Conservation (phyloP, 2,797 vertebrate genomes). For the Poeciliopsis infans region DNA sequence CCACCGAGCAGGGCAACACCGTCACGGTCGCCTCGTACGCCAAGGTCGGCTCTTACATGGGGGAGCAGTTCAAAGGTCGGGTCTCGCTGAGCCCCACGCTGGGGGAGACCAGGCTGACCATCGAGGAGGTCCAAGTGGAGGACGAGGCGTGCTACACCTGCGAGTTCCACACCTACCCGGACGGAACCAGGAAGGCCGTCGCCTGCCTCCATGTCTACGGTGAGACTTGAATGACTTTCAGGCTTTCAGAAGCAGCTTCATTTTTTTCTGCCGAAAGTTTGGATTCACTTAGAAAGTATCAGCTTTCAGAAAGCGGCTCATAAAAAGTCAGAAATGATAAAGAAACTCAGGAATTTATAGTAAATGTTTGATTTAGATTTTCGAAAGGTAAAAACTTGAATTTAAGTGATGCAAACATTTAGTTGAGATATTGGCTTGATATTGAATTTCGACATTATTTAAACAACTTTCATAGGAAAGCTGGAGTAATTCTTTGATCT, state of each 20-base stretch:
- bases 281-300: background rate
- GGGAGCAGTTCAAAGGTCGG: conserved; percentile 50
- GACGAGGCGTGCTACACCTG: conserved; percentile 85
- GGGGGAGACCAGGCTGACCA: conserved; percentile 65
- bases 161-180: conserved; percentile 79
- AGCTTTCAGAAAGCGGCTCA: background rate
- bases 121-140: conserved; percentile 65
- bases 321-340: background rate
- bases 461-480: background rate
- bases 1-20: conserved; percentile 73
- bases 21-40: conserved; percentile 65
- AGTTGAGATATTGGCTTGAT: background rate
- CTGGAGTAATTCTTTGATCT: no score
- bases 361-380: background rate
- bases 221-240: conserved; percentile 29
- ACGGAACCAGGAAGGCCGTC: conserved; percentile 60
- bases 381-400: background rate
- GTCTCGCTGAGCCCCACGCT: conserved; percentile 68
- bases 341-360: background rate
- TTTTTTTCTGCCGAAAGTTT: background rate
- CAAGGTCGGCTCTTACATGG: conserved; percentile 22
- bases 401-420: background rate
- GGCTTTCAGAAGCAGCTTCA: background rate
- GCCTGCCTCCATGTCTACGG: conserved; percentile 78
- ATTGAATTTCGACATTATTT: background rate